These are phyloP conservation scores for Physocephala rufipes DNA, from an alignment of 2,888 invertebrate genomes.

Conservation along the genomic window DNA sequence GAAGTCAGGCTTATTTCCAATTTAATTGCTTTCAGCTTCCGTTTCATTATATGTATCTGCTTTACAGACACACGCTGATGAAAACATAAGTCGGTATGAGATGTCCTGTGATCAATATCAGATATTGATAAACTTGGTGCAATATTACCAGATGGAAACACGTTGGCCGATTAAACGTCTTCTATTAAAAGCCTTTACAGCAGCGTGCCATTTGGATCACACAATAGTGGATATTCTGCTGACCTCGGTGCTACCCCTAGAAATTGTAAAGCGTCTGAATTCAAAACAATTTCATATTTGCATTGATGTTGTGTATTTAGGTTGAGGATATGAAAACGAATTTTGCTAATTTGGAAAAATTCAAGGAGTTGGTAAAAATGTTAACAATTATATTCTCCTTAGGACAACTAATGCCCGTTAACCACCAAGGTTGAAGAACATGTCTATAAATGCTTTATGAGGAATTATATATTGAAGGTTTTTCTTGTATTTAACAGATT, in stretches of 20 bases:
- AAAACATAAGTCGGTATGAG: slow-evolving; percentile 85
- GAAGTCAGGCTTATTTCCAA: not conserved
- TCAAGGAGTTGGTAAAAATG: slow-evolving; percentile 84
- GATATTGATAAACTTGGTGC: slow-evolving; percentile 83
- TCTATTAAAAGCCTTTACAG: slow-evolving; percentile 84
- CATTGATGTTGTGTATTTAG: no score
- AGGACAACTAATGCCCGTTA: slow-evolving; percentile 88
- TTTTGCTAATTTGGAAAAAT: slow-evolving; percentile 79
- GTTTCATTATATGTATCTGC: slow-evolving; percentile 8
- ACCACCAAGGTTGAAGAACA: slow-evolving; percentile 85
- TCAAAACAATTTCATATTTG: no score
- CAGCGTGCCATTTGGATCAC: slow-evolving; percentile 86
- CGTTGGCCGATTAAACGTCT: slow-evolving; percentile 85
- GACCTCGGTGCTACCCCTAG: slow-evolving; percentile 88
- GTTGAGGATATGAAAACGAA: slow-evolving; percentile 79
- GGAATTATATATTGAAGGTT: not conserved
- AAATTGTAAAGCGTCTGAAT: slow-evolving; percentile 81
- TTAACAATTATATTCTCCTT: slow-evolving; percentile 90
- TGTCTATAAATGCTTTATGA: not conserved
- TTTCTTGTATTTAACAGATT: slow-evolving; percentile 70
- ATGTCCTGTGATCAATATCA: slow-evolving; percentile 85
- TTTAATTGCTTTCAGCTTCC: not conserved
- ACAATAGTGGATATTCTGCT: slow-evolving; percentile 84
- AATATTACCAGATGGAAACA: slow-evolving; percentile 97
- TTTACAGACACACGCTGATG: slow-evolving; percentile 88